phyloP scores from a whole-genome alignment of 2,113 vertebrate species.

The Erythrocercus mccallii region DNA sequence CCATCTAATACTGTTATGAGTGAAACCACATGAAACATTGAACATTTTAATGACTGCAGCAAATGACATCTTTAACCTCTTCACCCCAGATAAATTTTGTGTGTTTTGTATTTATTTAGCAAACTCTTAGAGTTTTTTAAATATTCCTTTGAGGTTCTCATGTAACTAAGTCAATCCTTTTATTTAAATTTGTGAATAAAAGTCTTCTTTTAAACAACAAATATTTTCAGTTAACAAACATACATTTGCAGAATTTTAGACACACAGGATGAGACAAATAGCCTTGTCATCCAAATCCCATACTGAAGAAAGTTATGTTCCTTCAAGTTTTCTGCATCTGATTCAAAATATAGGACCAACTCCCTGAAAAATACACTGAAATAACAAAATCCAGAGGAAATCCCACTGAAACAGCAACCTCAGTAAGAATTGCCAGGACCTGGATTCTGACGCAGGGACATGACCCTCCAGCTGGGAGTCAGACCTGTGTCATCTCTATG shows the following conservation, averaged over 20 bases:
- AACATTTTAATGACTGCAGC: background rate
- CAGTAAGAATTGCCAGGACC: background rate
- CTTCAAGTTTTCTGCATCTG: background rate
- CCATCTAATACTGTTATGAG: background rate
- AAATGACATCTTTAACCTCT: background rate
- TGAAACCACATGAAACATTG: rapidly evolving
- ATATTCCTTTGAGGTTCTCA: background rate
- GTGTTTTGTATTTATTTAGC: background rate
- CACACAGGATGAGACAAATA: background rate
- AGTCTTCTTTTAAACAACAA: background rate
- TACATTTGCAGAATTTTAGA: background rate
- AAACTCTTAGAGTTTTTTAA: background rate
- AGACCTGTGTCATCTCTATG: background rate
- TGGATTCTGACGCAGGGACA: background rate
- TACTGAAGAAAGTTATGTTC: background rate
- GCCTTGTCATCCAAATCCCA: rapidly evolving
- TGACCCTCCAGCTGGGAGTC: background rate
- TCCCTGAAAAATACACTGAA: background rate
- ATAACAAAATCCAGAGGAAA: background rate
- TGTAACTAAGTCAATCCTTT: background rate
- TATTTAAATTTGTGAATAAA: background rate
- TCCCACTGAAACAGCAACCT: rapidly evolving
- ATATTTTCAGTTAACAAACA: background rate
- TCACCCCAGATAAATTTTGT: background rate
- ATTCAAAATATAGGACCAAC: background rate